Percentiles rank a stretch among this genome's conserved stretches.
phyloP scores from a whole-genome alignment of 2,888 invertebrate genomes.

The Patella caerulea region DNA sequence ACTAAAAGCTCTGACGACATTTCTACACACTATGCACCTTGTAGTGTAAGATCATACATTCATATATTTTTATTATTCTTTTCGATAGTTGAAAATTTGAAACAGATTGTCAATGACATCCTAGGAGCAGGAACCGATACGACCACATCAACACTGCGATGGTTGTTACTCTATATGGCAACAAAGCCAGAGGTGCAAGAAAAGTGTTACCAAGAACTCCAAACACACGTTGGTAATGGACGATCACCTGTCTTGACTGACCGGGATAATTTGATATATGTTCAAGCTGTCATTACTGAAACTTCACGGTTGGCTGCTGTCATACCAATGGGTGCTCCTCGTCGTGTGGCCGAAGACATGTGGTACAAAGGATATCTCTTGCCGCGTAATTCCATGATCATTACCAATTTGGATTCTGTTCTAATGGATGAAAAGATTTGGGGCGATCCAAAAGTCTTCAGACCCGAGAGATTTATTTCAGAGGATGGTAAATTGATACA shows the following conservation, averaged over 20 bases:
- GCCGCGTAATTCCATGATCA: not conserved
- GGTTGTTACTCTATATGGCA: not conserved
- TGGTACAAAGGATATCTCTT: not conserved
- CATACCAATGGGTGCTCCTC: not conserved
- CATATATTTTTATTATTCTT: not conserved
- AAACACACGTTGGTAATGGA: not conserved
- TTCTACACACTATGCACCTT: too few species aligned
- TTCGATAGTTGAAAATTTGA: not conserved
- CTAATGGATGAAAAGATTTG: not conserved
- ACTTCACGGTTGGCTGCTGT: not conserved
- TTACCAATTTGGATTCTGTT: not conserved
- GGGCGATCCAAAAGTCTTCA: not conserved
- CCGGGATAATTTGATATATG: not conserved
- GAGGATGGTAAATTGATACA: not conserved
- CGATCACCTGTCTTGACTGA: not conserved
- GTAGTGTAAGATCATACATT: too few species aligned
- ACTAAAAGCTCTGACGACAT: too few species aligned
- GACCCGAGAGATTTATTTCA: conserved; percentile 1
- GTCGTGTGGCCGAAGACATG: not conserved
- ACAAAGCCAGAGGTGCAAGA: not conserved
- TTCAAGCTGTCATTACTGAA: not conserved
- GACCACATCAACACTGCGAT: not conserved
- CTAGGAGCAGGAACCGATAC: not conserved
- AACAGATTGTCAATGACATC: not conserved
- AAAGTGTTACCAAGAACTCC: not conserved